A percentile compares a stretch with the other conserved stretches of the same genome.
phyloP scores from a whole-genome alignment of 2,113 vertebrate genomes.

The Colius striatus region DNA sequence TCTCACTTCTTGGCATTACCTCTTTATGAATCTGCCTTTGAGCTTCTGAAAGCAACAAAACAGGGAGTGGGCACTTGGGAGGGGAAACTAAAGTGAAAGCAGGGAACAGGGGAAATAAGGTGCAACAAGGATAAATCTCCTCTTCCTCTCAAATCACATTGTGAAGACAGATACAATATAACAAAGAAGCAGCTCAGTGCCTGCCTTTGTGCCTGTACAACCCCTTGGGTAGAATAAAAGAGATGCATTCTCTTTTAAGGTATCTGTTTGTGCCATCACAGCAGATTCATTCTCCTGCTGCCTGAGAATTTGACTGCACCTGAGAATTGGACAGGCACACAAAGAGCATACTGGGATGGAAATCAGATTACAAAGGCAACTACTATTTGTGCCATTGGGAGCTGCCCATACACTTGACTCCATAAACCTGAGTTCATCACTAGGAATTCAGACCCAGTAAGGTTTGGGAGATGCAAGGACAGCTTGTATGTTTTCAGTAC shows the following conservation, averaged over 20 bases:
- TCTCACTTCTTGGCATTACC: not conserved
- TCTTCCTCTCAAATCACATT: not conserved
- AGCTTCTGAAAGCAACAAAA: not conserved
- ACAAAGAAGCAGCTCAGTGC: not conserved
- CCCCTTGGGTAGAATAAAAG: not conserved
- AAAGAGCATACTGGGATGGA: not conserved
- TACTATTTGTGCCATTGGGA: not conserved
- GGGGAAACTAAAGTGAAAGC: not conserved
- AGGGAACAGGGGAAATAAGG: not conserved
- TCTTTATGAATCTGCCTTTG: not conserved
- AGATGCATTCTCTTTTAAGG: not conserved
- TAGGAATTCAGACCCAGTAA: not conserved
- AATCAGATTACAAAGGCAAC: not conserved
- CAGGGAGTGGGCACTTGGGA: not conserved
- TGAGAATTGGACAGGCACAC: not conserved
- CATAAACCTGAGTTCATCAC: not conserved
- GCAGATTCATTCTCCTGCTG: not conserved
- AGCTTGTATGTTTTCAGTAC: fast-evolving
- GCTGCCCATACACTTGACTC: not conserved
- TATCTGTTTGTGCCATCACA: not conserved
- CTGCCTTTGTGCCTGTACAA: not conserved
- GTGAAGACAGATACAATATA: not conserved
- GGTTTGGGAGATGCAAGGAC: not conserved
- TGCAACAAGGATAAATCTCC: not conserved
- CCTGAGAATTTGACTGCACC: not conserved